Base-by-base conservation (phyloP, 2,888 invertebrate genomes). In the Anoplius nigerrimus region DNA sequence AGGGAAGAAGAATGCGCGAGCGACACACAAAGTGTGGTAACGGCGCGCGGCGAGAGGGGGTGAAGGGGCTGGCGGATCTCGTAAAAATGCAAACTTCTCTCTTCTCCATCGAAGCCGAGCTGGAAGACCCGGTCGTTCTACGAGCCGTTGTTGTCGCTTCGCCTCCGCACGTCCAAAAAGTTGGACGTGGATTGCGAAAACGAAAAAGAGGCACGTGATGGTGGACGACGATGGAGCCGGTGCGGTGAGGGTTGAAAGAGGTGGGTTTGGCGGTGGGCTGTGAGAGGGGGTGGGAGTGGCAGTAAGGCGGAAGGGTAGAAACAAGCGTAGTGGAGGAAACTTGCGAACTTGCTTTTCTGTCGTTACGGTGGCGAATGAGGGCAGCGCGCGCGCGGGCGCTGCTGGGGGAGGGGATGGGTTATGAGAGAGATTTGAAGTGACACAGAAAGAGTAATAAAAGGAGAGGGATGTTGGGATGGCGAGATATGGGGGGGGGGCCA, bases 51-150 rank as follows among this genome's bases (percentile, higher is more conserved):
- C 11, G 20, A 43, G 56, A 42, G 13, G 52, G 42, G 15, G 45
- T 6, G 62, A 54, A 24, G 57, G 51, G 63, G 1, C 11, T 22
- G 62, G 16, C n/a, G 53, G 62, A 42, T 6, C 84, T 84, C 82
- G 83, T 84, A 84, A 84, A 84, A 84, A 84, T 84, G 83, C 84
- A 84, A 84, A 84, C 84, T 84, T 82, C 80, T 75, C 78, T 62
- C 60, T 55, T 69, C 72, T 43, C 48, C 69, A 60, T 67, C 76
- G 69, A 79, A 67, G 69, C 66, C 62, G 63, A 53, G 69, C 67
- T 69, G 65, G 68, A 64, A 66, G 65, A 71, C 53, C 46, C 48
- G 68, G 68, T 67, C 67, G 71, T 74, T 68, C 61, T 34, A 34
- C 53, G 64, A 66, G 63, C 65, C 56, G 60, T 72, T 69, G 78